phyloP scores from a whole-genome alignment of 2,888 invertebrate genomes.

The Nudaria mundana region DNA sequence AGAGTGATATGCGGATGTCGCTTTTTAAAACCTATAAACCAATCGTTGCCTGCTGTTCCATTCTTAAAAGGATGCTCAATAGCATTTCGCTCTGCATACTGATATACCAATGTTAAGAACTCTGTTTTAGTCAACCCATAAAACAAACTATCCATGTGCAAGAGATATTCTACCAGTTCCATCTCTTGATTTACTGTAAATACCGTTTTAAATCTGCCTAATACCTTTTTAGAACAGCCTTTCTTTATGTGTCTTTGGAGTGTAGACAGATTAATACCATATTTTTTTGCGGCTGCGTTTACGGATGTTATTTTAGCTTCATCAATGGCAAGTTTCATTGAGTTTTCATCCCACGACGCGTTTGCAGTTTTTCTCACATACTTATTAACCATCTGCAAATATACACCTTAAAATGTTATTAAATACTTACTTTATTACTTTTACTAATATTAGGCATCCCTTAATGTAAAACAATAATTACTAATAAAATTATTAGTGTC shows the following conservation, averaged over 20 bases:
- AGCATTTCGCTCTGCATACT: constrained; percentile 7
- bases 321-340: too few relatives aligned
- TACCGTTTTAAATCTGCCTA: neutral
- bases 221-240: neutral
- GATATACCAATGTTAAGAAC: constrained; percentile 4
- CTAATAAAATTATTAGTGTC: too few relatives aligned
- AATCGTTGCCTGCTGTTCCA: constrained; percentile 11
- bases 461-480: too few relatives aligned
- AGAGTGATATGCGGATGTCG: neutral
- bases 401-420: too few relatives aligned
- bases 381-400: too few relatives aligned
- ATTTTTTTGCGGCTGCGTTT: neutral
- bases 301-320: neutral
- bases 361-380: too few relatives aligned
- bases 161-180: neutral
- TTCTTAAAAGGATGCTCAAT: constrained; percentile 8
- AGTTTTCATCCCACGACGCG: too few relatives aligned
- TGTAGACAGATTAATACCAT: neutral
- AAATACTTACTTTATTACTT: too few relatives aligned
- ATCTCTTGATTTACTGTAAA: neutral
- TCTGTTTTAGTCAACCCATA: neutral
- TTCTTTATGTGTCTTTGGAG: neutral
- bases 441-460: too few relatives aligned
- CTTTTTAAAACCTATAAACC: neutral
- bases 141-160: neutral